A percentile compares a stretch with the other conserved stretches of the same genome.
Evolutionary conservation across 2,113 vertebrate species (phyloP).

Genomic region (Chloropsis cyanopogon): DNA sequence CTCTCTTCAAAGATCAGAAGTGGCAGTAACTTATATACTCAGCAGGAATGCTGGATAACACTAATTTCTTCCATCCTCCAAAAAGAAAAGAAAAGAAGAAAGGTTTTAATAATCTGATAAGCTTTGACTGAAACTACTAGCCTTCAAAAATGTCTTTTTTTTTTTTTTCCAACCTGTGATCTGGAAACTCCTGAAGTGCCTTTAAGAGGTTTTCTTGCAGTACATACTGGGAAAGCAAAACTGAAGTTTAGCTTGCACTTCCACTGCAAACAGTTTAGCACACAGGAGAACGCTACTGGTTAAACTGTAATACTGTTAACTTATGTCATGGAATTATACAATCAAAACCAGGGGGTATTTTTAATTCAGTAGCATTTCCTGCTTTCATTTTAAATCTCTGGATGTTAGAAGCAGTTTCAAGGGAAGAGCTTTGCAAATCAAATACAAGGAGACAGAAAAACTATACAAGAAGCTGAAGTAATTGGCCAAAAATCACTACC

Average conservation of each 20-base stretch:
- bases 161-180: background rate
- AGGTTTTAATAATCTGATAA: conserved; percentile 7
- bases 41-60: conserved; percentile 24
- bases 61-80: conserved; percentile 51
- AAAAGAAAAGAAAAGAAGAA: conserved; percentile 51
- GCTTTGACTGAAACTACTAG: background rate
- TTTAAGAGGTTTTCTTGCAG: background rate
- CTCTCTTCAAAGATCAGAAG: conserved; percentile 38
- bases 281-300: background rate
- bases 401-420: background rate
- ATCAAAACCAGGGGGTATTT: background rate
- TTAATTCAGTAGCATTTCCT: background rate
- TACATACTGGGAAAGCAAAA: background rate
- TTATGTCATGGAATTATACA: background rate
- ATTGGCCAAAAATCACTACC: background rate
- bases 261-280: background rate
- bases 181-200: background rate
- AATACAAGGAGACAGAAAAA: background rate
- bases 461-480: background rate
- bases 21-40: conserved; percentile 20
- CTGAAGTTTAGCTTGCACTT: background rate
- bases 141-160: background rate
- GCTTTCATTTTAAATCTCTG: background rate
- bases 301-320: background rate
- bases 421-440: background rate